A percentile compares a stretch with the other conserved stretches of the same genome.
phyloP scores from a whole-genome alignment of 2,888 invertebrate genomes.

The Pemphredon lugubris region DNA sequence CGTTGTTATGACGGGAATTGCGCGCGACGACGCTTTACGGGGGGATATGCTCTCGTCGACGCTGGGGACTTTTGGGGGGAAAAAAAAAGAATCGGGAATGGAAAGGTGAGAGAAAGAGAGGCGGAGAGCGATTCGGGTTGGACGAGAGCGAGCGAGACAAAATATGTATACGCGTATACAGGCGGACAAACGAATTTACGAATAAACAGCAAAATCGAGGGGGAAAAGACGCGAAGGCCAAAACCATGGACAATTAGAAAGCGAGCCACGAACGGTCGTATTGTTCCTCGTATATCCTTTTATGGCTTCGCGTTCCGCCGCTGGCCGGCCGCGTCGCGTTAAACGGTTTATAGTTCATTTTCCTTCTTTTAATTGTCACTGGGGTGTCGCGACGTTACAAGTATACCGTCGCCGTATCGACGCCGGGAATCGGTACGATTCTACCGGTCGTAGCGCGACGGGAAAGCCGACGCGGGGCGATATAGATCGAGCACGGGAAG shows the following conservation, averaged over 20 bases:
- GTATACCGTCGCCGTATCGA: constrained; percentile 2
- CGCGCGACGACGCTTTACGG: constrained; percentile 77
- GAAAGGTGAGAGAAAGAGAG: not conserved
- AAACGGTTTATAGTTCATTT: constrained; percentile 53
- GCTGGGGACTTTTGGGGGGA: constrained; percentile 57
- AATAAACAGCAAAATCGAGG: not conserved
- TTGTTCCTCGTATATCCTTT: constrained; percentile 49
- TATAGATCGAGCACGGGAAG: constrained; percentile 1
- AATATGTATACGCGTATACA: not conserved
- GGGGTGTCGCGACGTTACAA: constrained; percentile 29
- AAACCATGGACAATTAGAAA: constrained; percentile 56
- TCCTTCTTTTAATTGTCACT: constrained; percentile 44
- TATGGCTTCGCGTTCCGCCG: constrained; percentile 40
- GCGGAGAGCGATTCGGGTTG: not conserved
- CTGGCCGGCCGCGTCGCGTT: constrained; percentile 36
- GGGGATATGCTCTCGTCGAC: constrained; percentile 55
- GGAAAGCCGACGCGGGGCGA: constrained; percentile 12
- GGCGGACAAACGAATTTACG: not conserved
- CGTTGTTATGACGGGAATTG: constrained; percentile 80
- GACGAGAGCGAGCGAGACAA: not conserved
- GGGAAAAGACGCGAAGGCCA: constrained; percentile 28
- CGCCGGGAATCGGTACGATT: constrained; percentile 59
- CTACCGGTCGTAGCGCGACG: constrained; percentile 55
- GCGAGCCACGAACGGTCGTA: constrained; percentile 39
- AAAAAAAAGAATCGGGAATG: constrained; percentile 44